These are phyloP conservation scores for Phortica variegata DNA, from an alignment of 1,140 invertebrate genomes.

Conservation along the genomic window DNA sequence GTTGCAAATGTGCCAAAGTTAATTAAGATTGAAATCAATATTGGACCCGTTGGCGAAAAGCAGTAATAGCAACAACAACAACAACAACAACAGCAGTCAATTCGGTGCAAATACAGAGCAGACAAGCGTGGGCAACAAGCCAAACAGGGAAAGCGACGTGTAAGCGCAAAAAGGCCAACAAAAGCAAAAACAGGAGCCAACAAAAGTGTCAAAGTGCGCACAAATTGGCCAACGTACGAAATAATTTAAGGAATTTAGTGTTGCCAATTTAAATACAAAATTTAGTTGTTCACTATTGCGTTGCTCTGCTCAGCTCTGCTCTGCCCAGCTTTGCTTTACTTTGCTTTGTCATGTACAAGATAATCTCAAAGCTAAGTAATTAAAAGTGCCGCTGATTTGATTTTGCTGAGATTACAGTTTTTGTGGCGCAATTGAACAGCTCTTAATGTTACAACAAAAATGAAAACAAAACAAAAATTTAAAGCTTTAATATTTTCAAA, in stretches of 20 bases:
- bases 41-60: conserved; percentile 53
- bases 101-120: conserved; percentile 12
- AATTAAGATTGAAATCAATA: conserved; percentile 55
- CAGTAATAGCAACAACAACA: conserved; percentile 24
- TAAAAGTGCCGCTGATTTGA: conserved; percentile 50
- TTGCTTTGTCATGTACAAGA: conserved; percentile 10
- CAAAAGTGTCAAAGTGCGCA: conserved; percentile 48
- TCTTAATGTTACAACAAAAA: too few species aligned
- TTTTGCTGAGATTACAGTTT: conserved; percentile 20
- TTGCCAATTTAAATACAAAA: conserved; percentile 49
- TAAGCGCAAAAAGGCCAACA: conserved; percentile 9
- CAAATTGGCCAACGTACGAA: conserved; percentile 36
- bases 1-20: conserved; percentile 53
- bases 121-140: conserved; percentile 20
- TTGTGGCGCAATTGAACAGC: too few species aligned
- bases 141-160: conserved; percentile 31
- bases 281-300: too few species aligned
- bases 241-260: conserved; percentile 54
- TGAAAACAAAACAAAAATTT: too few species aligned
- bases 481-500: too few species aligned
- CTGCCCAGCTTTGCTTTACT: conserved; percentile 48
- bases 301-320: conserved; percentile 31
- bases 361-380: conserved; percentile 44
- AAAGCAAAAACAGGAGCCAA: conserved; percentile 4
- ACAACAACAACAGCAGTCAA: conserved; percentile 16